Evolutionary conservation across 1,140 invertebrate species (phyloP), one percentile per base, ranked within the genome.

Genomic region (Sminthurides bifidus): DNA sequence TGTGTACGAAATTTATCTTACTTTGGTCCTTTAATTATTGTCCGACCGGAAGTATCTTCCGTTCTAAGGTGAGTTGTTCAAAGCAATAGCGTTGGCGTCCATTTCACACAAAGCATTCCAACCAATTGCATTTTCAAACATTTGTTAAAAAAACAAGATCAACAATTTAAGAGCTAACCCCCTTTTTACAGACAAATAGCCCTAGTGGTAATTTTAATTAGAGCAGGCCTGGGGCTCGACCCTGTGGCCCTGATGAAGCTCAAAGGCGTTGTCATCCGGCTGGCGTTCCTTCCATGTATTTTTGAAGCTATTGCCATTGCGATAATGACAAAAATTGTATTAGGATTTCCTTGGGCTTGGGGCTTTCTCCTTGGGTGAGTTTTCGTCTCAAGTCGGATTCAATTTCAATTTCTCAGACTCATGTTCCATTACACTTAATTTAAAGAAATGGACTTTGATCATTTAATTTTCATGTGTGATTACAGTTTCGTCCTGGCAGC

Each of bases 151-250:
- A 29, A 27, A 35, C 12, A 41, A 48, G 23, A 17, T 33, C 5
- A n/a, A 23, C 29, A 31, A 48, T 19, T 45, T 21, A 3, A 37
- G 37, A 8, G 17, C 12, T n/a, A 27, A 5, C 31, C 30, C n/a
- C 2, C 15, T 8, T 49, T 27, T 26, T 40, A 38, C 73, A 90
- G 92, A 69, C 87, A 87, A 75, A 79, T 92, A 53, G 90, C 92
- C 8, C 74, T 96, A 63, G 85, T 87, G 10, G 85, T 96, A 44
- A 95, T 97, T 66, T 74, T 97, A 63, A 85, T 86, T 30, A 75
- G 91, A 73, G 93, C 92, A 58, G 93, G 93, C 3, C 74, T 97
- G 65, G 90, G 92, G 67, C 76, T 97, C 60, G 89, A 96, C 70
- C 85, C 88, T 1, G 71, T 75, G 40, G 88, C 86, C 6, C 75